Conservation (phyloP, 2,888 invertebrate species). For the Cryptus viduatorius region DNA sequence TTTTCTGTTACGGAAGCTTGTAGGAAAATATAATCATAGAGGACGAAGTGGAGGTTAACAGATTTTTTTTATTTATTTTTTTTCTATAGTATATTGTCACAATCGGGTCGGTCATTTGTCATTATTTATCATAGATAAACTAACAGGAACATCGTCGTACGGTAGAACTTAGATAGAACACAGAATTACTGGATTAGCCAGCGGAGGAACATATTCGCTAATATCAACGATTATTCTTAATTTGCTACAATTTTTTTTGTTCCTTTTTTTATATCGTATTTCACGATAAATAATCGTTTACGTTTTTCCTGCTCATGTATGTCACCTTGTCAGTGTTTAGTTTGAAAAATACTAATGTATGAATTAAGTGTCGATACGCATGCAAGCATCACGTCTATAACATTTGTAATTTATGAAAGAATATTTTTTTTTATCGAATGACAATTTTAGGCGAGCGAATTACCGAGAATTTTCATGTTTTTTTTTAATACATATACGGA, state of each 20-base stretch:
- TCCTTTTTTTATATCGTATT: constrained; percentile 20
- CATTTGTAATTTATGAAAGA: constrained; percentile 8
- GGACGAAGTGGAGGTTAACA: background rate
- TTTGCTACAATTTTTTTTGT: constrained; percentile 30
- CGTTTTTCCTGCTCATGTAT: constrained; percentile 54
- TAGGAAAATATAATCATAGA: constrained; percentile 27
- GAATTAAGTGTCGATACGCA: constrained; percentile 45
- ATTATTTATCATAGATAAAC: constrained; percentile 14
- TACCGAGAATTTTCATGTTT: no score
- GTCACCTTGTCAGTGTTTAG: constrained; percentile 58
- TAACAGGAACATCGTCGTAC: constrained; percentile 31
- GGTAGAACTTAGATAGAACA: constrained; percentile 42
- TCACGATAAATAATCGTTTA: constrained; percentile 38
- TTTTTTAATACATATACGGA: no score
- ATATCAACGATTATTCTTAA: constrained; percentile 21
- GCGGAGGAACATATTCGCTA: constrained; percentile 15
- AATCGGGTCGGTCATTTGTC: constrained; percentile 2
- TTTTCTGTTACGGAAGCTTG: constrained; percentile 9
- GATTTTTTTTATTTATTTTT: background rate
- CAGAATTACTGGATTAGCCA: constrained; percentile 53
- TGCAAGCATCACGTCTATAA: constrained; percentile 40
- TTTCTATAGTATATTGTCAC: background rate
- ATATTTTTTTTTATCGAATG: background rate
- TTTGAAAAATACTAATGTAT: constrained; percentile 40
- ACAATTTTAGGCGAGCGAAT: background rate